A percentile compares a stretch with the other conserved stretches of the same genome.
phyloP scores from a whole-genome alignment of 2,113 vertebrate genomes.

The Macroglossus sobrinus region DNA sequence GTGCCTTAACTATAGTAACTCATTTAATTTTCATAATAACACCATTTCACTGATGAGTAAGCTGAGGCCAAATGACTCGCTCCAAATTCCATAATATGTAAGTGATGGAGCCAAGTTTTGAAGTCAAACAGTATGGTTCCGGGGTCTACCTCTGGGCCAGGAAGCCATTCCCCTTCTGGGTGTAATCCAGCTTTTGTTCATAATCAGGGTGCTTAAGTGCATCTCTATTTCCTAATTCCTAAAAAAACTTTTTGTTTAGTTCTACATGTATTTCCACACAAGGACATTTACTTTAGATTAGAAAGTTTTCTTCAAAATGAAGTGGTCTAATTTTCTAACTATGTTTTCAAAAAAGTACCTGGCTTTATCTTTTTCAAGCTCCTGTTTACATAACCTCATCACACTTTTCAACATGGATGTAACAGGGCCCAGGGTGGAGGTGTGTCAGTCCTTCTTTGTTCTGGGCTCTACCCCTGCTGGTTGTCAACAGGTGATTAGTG shows the following conservation, averaged over 20 bases:
- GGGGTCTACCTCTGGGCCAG: not conserved
- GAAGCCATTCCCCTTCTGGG: not conserved
- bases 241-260: not conserved
- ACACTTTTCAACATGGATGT: not conserved
- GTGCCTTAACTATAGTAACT: not conserved
- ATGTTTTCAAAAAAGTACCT: not conserved
- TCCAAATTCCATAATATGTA: not conserved
- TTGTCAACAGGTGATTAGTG: not conserved
- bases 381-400: not conserved
- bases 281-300: slow-evolving; percentile 35
- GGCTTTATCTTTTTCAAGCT: not conserved
- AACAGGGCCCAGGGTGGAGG: not conserved
- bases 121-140: not conserved
- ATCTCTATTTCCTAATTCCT: slow-evolving; percentile 38
- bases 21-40: not conserved
- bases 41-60: slow-evolving; percentile 8
- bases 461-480: not conserved
- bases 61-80: not conserved
- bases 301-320: slow-evolving; percentile 39
- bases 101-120: not conserved
- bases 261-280: slow-evolving; percentile 23
- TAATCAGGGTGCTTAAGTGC: not conserved
- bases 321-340: slow-evolving; percentile 28
- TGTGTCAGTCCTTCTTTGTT: not conserved
- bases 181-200: not conserved